These are phyloP conservation scores for Sesamia inferens DNA, from an alignment of 2,888 invertebrate genomes.

Conservation along the genomic window DNA sequence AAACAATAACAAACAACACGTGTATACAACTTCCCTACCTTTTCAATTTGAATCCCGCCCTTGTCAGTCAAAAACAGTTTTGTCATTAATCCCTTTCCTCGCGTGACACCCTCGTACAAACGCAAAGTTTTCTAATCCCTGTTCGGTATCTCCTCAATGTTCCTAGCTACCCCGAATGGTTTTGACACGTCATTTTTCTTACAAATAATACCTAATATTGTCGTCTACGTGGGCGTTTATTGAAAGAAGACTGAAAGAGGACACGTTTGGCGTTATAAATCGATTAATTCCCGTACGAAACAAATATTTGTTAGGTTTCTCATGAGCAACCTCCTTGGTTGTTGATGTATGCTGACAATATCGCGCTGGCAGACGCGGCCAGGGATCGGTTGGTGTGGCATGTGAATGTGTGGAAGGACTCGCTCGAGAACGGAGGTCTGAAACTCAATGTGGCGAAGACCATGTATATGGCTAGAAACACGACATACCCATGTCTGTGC, in stretches of 20 bases:
- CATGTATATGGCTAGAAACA: too few species aligned
- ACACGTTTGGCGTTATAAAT: too few species aligned
- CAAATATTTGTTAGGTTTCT: too few species aligned
- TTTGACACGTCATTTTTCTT: conserved; percentile 64
- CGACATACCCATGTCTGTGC: too few species aligned
- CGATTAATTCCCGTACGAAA: too few species aligned
- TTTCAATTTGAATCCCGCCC: background rate
- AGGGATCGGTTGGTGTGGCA: too few species aligned
- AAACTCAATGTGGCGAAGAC: too few species aligned
- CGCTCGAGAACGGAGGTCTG: too few species aligned
- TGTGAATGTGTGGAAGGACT: too few species aligned
- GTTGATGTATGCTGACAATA: too few species aligned
- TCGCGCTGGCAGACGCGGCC: too few species aligned
- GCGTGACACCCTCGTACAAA: conserved; percentile 42
- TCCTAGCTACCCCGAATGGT: conserved; percentile 49
- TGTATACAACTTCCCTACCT: background rate
- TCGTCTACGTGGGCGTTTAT: conserved; percentile 29
- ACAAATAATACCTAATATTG: conserved; percentile 47
- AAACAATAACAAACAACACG: conserved; percentile 8
- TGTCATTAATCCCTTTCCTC: background rate
- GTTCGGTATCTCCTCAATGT: conserved; percentile 44
- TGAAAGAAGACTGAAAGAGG: background rate
- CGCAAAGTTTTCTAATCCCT: conserved; percentile 54
- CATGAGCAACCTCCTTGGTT: too few species aligned
- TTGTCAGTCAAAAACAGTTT: background rate